Base-by-base conservation (phyloP, 2,888 invertebrate genomes). In the Caenorhabditis sp. region DNA sequence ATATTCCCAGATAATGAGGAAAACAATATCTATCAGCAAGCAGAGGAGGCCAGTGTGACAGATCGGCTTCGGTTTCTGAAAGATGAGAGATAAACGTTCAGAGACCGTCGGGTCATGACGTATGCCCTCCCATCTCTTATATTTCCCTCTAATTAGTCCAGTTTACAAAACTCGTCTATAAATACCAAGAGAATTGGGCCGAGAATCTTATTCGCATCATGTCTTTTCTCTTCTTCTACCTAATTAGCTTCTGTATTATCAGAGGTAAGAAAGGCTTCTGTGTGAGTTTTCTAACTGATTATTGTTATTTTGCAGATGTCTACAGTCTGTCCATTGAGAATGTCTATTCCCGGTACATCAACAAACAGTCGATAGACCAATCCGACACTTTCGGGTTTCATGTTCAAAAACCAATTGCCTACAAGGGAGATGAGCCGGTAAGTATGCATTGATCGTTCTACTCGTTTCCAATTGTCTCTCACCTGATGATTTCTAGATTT, bases 341-440 rank as follows among this genome's bases (percentile, higher is more conserved):
- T 53, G 80, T 80, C 2, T 80, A 80, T 24, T 62, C 80, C 11
- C 62, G 60, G 13, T 74, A 64, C 53, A 64, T 74, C 4, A 64
- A 69, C 9, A 35, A 61, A 60, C 69, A 80, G n/a, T 60, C 50
- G 2, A 80, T 80, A 24, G 80, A 80, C 44, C 80, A 74, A 47
- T 62, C 74, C 6, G 74, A 80, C 28, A 74, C 65, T 28, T 80
- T 80, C 53, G 80, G 80, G 20, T 80, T 74, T 47, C 83, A 88
- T 58, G 83, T 88, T 24, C 84, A 82, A 20, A 69, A 83, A 32
- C 88, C 88, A 4, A 81, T 88, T 53, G 88, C 82, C 3, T 84
- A 86, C 20, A 86, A 86, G 32, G 88, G 85, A 24, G 85, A 83
- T 40, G 88, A 87, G 67, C 82, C 83, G 37, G 86, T 86, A 62